Evolutionary conservation across 2,888 invertebrate genomes (phyloP).

Genomic region (Drosophila acutilabella): DNA sequence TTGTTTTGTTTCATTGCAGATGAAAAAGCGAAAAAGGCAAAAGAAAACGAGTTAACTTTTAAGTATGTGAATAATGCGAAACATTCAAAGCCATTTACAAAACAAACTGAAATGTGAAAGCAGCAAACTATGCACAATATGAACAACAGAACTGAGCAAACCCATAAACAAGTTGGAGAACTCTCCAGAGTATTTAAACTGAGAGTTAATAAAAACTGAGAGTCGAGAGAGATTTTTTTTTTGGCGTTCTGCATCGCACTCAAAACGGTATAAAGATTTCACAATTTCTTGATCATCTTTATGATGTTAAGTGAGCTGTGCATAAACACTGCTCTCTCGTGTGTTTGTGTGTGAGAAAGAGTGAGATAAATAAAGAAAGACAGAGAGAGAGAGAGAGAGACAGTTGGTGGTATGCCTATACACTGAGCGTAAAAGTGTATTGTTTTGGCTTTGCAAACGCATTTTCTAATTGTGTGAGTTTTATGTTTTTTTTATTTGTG

Average conservation of each 20-base stretch:
- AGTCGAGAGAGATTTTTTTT: not conserved
- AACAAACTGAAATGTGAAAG: slow-evolving; percentile 14
- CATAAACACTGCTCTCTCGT: slow-evolving; percentile 20
- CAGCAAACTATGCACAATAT: slow-evolving; percentile 40
- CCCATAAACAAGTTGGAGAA: slow-evolving; percentile 38
- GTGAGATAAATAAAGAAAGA: slow-evolving; percentile 1
- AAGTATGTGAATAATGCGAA: slow-evolving; percentile 36
- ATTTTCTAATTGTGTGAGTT: slow-evolving; percentile 11
- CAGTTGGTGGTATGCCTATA: slow-evolving; percentile 6
- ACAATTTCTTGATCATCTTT: not conserved
- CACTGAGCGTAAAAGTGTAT: slow-evolving; percentile 17
- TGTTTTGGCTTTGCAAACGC: not conserved
- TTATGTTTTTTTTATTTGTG: not conserved
- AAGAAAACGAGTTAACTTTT: slow-evolving; percentile 56
- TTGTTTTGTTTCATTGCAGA: slow-evolving; percentile 20
- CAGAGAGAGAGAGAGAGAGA: slow-evolving; percentile 11
- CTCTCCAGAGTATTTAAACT: slow-evolving; percentile 21
- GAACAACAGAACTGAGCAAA: slow-evolving; percentile 31
- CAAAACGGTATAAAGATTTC: too few relatives aligned
- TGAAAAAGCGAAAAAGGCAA: slow-evolving; percentile 50
- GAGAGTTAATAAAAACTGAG: slow-evolving; percentile 9
- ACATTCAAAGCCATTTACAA: slow-evolving; percentile 64
- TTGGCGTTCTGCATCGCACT: too few relatives aligned
- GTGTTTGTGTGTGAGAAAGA: not conserved
- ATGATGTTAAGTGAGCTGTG: slow-evolving; percentile 19